A percentile compares a stretch with the other conserved stretches of the same genome.
Evolutionary conservation across 2,113 vertebrate species (phyloP).

Genomic region (Monopterus albus): DNA sequence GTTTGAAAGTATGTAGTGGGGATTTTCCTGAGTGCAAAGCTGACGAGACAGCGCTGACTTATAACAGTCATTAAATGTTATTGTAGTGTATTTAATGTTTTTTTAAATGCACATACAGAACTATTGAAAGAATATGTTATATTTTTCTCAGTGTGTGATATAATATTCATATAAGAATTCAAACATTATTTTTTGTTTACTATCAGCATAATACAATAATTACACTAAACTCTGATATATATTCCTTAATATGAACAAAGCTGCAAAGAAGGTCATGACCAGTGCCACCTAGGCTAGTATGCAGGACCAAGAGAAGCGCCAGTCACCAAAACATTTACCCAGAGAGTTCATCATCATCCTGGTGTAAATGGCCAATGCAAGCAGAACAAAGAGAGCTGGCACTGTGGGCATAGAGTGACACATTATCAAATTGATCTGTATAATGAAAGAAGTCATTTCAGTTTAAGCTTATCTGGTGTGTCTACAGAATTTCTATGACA

Average conservation of each 20-base stretch:
- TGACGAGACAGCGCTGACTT: no score
- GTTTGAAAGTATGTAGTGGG: neutral
- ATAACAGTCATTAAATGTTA: neutral
- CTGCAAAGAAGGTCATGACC: slow-evolving; percentile 93
- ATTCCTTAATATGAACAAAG: slow-evolving; percentile 69
- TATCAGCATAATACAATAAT: no score
- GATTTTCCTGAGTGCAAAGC: neutral
- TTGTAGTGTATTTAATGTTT: neutral
- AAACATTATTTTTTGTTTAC: no score
- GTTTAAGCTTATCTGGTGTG: no score
- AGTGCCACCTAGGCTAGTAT: slow-evolving; percentile 92
- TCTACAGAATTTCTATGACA: no score
- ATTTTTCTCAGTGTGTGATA: no score
- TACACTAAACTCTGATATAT: neutral
- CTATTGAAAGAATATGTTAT: no score
- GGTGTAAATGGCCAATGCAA: slow-evolving; percentile 92
- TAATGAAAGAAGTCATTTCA: no score
- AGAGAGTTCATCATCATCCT: slow-evolving; percentile 91
- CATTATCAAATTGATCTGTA: no score
- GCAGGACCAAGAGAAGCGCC: slow-evolving; percentile 95
- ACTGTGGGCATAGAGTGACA: neutral
- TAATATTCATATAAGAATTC: no score
- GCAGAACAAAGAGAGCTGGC: slow-evolving; percentile 86
- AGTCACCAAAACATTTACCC: slow-evolving; percentile 91
- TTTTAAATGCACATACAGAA: no score